Evolutionary conservation across 2,888 invertebrate genomes (phyloP), one percentile per base, ranked within the genome.

Genomic region (Drosophila mettleri): DNA sequence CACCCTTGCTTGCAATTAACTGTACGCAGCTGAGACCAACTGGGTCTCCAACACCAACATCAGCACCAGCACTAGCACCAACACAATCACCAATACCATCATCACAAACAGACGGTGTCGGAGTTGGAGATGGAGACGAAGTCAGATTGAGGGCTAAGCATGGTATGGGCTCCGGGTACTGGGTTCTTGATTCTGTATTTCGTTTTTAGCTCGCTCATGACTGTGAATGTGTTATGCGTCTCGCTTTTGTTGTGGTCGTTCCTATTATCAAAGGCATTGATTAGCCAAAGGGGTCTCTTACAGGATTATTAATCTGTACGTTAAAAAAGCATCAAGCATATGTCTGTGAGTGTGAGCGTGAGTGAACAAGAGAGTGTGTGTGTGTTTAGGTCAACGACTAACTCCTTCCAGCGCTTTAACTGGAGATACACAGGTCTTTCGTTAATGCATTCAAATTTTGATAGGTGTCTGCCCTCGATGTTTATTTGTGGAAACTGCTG

Each of bases 221-320:
- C 31, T 49, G 22, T 31, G 18, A 20, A 33, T 33, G 33, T 16
- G 54, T 45, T 58, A 49, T 39, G 34, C 36, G 52, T 38, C 9
- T 70, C 29, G 57, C 45, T 38, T 62, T 69, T 66, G 52, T 58
- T 72, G 52, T 51, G 57, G 57, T 64, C 33, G 46, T 55, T 64
- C 24, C 60, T 70, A 65, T 74, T 77, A 77, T 74, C 77, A 77
- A 74, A 74, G 61, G 64, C 52, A 63, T 68, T 74, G 77, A 79
- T 80, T 79, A 72, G 76, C 79, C 80, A 68, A 64, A 66, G 79
- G 74, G 78, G 48, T 71, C 54, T 71, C 58, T 53, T 45, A 24
- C 55, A 58, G 57, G 49, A 52, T 64, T 69, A 58, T 48, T 54
- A 36, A 60, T 53, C 41, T 59, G 36, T 48, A 46, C 20, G 51